Conservation (phyloP, 2,113 vertebrate genomes). For the Periophthalmodon schlosseri region DNA sequence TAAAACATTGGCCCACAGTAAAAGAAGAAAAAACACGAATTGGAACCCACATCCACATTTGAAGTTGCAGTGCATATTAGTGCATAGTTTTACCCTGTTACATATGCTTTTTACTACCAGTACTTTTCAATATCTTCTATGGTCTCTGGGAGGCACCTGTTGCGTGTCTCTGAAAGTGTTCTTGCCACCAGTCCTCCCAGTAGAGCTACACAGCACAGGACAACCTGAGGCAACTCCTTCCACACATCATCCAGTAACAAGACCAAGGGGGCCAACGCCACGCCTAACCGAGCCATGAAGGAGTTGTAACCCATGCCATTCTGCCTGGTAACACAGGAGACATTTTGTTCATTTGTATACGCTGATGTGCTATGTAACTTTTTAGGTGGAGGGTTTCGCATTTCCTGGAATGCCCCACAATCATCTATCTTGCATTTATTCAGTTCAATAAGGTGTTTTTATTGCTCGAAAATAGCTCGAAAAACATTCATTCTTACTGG, state of each 20-base stretch:
- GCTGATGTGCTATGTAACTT: not conserved
- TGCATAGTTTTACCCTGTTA: not conserved
- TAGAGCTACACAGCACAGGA: slow-evolving; percentile 68
- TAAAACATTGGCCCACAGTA: no score
- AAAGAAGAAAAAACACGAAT: no score
- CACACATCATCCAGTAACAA: slow-evolving; percentile 80
- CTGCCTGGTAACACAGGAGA: slow-evolving; percentile 69
- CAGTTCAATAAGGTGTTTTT: no score
- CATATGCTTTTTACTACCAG: not conserved
- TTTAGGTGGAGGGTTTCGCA: no score
- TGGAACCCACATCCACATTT: no score
- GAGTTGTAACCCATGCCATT: slow-evolving; percentile 81
- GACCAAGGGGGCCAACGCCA: slow-evolving; percentile 80
- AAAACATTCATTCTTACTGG: no score
- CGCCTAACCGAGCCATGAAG: slow-evolving; percentile 79
- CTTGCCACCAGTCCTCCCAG: slow-evolving; percentile 64
- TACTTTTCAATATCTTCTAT: slow-evolving; percentile 79
- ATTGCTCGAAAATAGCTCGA: no score
- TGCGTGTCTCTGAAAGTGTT: slow-evolving; percentile 78
- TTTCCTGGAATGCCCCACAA: no score
- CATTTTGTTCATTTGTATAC: not conserved
- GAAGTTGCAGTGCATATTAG: no score
- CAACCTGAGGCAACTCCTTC: slow-evolving; percentile 75
- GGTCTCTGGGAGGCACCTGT: slow-evolving; percentile 79
- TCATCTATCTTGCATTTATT: no score